Evolutionary conservation across 2,888 invertebrate species (phyloP).

Genomic region (Lasioglossum leucozonium): DNA sequence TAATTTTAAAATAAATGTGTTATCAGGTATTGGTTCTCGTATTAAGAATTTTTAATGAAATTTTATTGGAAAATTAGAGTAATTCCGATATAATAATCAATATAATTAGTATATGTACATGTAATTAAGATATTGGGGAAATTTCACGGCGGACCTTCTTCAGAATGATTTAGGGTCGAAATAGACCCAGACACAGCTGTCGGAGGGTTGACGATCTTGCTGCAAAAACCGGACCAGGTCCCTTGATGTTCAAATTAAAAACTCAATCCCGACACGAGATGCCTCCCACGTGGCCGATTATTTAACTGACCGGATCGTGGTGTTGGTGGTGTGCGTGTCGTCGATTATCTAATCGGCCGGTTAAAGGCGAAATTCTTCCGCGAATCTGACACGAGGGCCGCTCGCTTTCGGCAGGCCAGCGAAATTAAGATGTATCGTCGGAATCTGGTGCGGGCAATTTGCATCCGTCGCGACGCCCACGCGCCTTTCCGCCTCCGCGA

Average conservation of each 20-base stretch:
- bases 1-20: neutral
- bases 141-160: too few species aligned
- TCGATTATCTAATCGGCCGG: slow-evolving; percentile 37
- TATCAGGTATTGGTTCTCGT: neutral
- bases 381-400: slow-evolving; percentile 47
- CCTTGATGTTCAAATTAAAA: neutral
- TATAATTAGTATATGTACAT: too few species aligned
- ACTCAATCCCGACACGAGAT: slow-evolving; percentile 6
- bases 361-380: slow-evolving; percentile 52
- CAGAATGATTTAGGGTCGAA: too few species aligned
- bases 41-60: neutral
- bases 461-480: slow-evolving; percentile 83
- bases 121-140: too few species aligned
- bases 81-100: too few species aligned
- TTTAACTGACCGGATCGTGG: neutral
- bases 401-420: slow-evolving; percentile 68
- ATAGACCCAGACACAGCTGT: too few species aligned
- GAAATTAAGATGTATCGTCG: slow-evolving; percentile 84
- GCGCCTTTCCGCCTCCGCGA: slow-evolving; percentile 75
- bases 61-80: neutral
- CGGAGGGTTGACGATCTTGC: too few species aligned
- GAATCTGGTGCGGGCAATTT: slow-evolving; percentile 83
- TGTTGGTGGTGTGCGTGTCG: neutral
- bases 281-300: slow-evolving; percentile 14
- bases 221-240: neutral